Evolutionary conservation across 2,888 invertebrate species (phyloP).

Genomic region (Tolmerus cingulatus): DNA sequence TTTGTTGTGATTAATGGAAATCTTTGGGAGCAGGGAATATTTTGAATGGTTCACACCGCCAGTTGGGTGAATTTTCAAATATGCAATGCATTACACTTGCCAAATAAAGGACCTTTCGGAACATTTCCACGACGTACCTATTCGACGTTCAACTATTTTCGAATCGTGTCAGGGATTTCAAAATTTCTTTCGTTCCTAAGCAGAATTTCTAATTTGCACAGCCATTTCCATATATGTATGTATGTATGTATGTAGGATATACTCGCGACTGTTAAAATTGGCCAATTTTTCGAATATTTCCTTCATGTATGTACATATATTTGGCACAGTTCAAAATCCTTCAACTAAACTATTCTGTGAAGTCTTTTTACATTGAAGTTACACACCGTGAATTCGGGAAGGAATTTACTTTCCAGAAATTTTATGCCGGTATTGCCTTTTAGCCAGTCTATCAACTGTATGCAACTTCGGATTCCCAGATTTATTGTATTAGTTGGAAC

Average conservation of each 20-base stretch:
- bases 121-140: not conserved
- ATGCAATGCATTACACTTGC: not conserved
- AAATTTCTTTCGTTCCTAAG: not conserved
- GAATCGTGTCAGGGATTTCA: not conserved
- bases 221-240: not conserved
- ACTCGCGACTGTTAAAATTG: not conserved
- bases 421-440: not conserved
- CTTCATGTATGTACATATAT: too few relatives aligned
- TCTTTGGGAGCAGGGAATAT: not conserved
- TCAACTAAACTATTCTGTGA: not conserved
- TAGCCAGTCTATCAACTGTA: too few relatives aligned
- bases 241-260: not conserved
- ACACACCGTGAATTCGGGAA: not conserved
- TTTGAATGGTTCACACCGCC: not conserved
- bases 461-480: not conserved
- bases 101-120: too few relatives aligned
- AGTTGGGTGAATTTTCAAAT: not conserved
- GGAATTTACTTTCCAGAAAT: not conserved
- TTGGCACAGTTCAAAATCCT: not conserved
- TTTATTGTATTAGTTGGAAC: conserved; percentile 10
- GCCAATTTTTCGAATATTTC: not conserved
- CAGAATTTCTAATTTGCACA: not conserved
- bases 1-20: not conserved
- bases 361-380: not conserved
- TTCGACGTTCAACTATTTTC: not conserved